Percentiles rank a stretch among this genome's conserved stretches.
phyloP scores from a whole-genome alignment of 2,888 invertebrate genomes.

The Icerya purchasi region DNA sequence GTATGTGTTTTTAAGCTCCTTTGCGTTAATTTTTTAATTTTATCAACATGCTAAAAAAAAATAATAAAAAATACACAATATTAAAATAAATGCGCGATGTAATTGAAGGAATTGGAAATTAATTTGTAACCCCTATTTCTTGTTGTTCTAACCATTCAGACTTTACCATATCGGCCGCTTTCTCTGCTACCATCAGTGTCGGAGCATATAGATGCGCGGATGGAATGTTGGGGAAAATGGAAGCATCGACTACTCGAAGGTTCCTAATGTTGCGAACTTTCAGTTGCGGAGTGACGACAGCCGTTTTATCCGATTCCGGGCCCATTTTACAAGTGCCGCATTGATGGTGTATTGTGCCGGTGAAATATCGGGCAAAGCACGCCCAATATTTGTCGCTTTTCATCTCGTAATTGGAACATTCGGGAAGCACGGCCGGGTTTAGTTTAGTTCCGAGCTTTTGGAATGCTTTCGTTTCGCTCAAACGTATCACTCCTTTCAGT shows the following conservation, averaged over 20 bases:
- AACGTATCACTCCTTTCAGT: conserved; percentile 17
- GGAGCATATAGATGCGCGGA: conserved; percentile 36
- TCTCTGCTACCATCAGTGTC: conserved; percentile 28
- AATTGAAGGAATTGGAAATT: background rate
- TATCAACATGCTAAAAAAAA: too few relatives aligned
- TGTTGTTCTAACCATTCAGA: conserved; percentile 14
- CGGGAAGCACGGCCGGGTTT: conserved; percentile 31
- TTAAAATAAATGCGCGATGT: too few relatives aligned
- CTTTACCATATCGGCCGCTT: conserved; percentile 25
- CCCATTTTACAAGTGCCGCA: conserved; percentile 51
- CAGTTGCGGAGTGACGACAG: conserved; percentile 32
- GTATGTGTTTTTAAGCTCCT: too few relatives aligned
- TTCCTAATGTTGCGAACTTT: conserved; percentile 32
- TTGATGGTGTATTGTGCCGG: conserved; percentile 42
- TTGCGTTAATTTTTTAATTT: too few relatives aligned
- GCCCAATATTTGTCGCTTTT: conserved; percentile 41
- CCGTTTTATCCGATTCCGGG: conserved; percentile 16
- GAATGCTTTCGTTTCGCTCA: conserved; percentile 18
- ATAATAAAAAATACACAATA: too few relatives aligned
- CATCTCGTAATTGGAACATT: conserved; percentile 31
- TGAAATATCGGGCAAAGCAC: conserved; percentile 35
- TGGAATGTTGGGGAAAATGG: conserved; percentile 31
- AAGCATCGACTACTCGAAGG: conserved; percentile 32
- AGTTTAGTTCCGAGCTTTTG: conserved; percentile 24
- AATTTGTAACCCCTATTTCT: background rate